These are phyloP conservation scores for Brachynemurus nebulosus DNA, from an alignment of 2,888 invertebrate species.

Conservation along the genomic window DNA sequence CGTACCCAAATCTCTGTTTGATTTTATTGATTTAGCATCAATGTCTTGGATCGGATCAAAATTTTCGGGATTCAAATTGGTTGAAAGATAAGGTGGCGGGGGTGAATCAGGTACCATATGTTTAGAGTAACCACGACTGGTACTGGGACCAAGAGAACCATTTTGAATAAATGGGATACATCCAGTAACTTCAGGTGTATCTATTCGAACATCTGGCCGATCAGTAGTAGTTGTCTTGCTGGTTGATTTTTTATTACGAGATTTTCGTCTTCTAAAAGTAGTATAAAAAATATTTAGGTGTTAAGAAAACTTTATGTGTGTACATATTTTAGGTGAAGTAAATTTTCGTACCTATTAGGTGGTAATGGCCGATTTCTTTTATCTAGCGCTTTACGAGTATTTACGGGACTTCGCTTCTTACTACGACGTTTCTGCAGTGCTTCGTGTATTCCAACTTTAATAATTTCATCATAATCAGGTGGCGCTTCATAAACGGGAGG, in stretches of 20 bases:
- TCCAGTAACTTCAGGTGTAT: background rate
- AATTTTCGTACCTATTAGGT: conserved; percentile 1
- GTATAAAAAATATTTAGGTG: background rate
- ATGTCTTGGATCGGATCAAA: background rate
- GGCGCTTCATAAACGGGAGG: conserved; percentile 57
- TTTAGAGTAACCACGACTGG: background rate
- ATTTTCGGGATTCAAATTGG: background rate
- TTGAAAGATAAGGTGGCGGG: conserved; percentile 1
- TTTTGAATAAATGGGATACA: background rate
- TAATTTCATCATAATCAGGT: conserved; percentile 56
- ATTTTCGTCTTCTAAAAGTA: background rate
- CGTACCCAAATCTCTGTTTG: background rate
- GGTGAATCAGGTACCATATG: background rate
- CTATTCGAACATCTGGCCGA: background rate
- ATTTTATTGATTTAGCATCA: background rate
- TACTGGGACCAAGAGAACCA: background rate
- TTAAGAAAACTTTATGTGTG: background rate
- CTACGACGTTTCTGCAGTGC: background rate
- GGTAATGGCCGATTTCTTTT: conserved; percentile 2
- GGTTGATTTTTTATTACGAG: background rate
- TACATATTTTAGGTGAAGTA: too few relatives aligned
- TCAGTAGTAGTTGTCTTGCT: background rate
- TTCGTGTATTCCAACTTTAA: conserved; percentile 31
- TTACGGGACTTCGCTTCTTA: background rate
- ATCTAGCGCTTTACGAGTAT: background rate